Percentiles rank a stretch among this genome's conserved stretches.
Conservation (phyloP, 2,888 invertebrate genomes). For the Drosophila birchii region DNA sequence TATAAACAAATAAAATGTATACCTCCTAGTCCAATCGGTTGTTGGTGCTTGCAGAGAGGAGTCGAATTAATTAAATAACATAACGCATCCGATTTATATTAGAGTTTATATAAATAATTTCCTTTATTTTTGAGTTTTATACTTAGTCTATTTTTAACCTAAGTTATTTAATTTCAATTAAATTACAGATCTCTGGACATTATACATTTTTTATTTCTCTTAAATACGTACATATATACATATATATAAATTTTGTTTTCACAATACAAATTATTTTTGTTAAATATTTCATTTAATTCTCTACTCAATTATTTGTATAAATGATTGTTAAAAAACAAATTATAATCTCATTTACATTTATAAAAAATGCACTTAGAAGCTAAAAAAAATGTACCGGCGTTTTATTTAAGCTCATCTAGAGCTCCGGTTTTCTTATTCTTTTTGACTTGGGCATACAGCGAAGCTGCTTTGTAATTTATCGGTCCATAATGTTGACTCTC, state of each 20-base stretch:
- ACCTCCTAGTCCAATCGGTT: too few relatives aligned
- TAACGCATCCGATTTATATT: too few relatives aligned
- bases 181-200: background rate
- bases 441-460: slow-evolving; percentile 91
- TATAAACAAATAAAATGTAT: too few relatives aligned
- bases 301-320: background rate
- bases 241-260: background rate
- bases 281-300: background rate
- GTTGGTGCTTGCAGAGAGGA: too few relatives aligned
- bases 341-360: background rate
- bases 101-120: background rate
- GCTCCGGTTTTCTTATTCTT: slow-evolving; percentile 85
- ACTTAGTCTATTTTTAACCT: background rate
- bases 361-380: slow-evolving; percentile 60
- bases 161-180: background rate
- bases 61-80: too few relatives aligned
- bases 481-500: slow-evolving; percentile 96
- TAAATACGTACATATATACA: background rate
- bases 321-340: background rate
- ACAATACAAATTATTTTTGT: background rate
- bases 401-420: slow-evolving; percentile 77
- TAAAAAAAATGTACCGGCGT: slow-evolving; percentile 12
- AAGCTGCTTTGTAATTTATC: slow-evolving; percentile 95
- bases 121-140: background rate
- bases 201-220: background rate